A percentile compares a stretch with the other conserved stretches of the same genome.
Evolutionary conservation across 1,140 invertebrate species (phyloP).

Genomic region (Drosophila pectinifera): DNA sequence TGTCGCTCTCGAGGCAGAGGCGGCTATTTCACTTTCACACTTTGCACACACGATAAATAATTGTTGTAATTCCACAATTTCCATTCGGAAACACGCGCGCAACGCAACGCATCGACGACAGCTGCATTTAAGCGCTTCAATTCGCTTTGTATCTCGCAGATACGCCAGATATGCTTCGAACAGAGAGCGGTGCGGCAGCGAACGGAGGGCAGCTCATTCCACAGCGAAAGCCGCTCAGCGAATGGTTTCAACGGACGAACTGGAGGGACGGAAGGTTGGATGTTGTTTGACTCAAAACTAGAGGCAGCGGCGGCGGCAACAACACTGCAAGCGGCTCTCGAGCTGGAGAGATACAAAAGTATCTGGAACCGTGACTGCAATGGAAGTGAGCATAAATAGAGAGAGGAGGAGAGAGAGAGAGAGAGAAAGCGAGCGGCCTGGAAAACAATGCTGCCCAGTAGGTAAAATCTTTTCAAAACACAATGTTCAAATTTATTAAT

Average conservation of each 20-base stretch:
- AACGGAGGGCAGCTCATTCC: slow-evolving; percentile 56
- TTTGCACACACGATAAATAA: slow-evolving; percentile 38
- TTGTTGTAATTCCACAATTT: slow-evolving; percentile 52
- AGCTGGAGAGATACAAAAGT: slow-evolving; percentile 54
- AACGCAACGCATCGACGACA: slow-evolving; percentile 34
- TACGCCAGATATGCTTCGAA: slow-evolving; percentile 16
- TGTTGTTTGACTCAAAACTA: slow-evolving; percentile 40
- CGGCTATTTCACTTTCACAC: slow-evolving; percentile 77
- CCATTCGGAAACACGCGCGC: slow-evolving; percentile 49
- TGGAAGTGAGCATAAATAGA: slow-evolving; percentile 29
- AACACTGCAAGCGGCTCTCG: slow-evolving; percentile 47
- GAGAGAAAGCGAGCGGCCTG: slow-evolving; percentile 10
- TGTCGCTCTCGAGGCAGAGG: slow-evolving; percentile 51
- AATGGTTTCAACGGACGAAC: slow-evolving; percentile 46
- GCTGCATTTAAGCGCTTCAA: slow-evolving; percentile 63
- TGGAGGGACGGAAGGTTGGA: slow-evolving; percentile 33
- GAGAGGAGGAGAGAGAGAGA: not conserved
- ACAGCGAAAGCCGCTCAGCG: slow-evolving; percentile 79
- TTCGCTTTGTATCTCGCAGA: slow-evolving; percentile 45
- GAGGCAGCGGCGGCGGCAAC: slow-evolving; percentile 44
- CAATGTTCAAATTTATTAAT: not conserved
- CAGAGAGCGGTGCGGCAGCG: not conserved
- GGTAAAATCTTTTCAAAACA: not conserved
- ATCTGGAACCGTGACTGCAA: slow-evolving; percentile 39
- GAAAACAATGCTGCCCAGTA: slow-evolving; percentile 46